Evolutionary conservation across 2,888 invertebrate genomes (phyloP), one percentile per base, ranked within the genome.

Genomic region (Craniophora ligustri): DNA sequence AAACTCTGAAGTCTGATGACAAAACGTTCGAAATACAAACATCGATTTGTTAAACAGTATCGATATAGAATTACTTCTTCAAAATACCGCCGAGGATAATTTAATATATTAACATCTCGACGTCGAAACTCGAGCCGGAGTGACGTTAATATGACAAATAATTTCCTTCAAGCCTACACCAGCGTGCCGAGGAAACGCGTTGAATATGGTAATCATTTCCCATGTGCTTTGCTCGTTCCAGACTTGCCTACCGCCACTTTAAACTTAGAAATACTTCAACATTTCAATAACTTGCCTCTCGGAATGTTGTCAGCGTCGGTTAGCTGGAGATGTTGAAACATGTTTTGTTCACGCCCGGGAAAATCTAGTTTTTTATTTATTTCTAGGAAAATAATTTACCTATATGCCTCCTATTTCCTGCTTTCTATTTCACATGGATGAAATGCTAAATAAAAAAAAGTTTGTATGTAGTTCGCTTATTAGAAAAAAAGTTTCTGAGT

Each of bases 91-190:
- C 36, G 81, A 82, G 82, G 75, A 81, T 85, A 88, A 91, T 88
- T 88, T 84, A 88, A 90, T 91, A 87, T 85, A 89, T 89, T 88
- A 91, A 84, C 85, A 87, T 86, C 82, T 81, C 73, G 75, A 75
- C 81, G 80, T 82, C 77, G 85, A 85, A 88, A 87, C 84, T 86
- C 83, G 75, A 75, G 75, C 72, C 57, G 68, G 84, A 89, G 85
- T 90, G 91, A 92, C 91, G 87, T 91, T 91, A 91, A 91, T 91
- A 89, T 91, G 91, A 91, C 90, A 91, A 91, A 91, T 90, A 88
- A 91, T 91, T 91, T 88, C 87, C 87, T 84, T 76, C 77, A 81
- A 86, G 91, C 88, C 89, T 87, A 88, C 85, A 81, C 76, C 75
- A 77, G 67, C 48, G 68, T 69, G 76, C 75, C 70, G 74, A 75